Percentiles rank a stretch among this genome's conserved stretches.
Evolutionary conservation across 2,888 invertebrate species (phyloP).

Genomic region (Watsonalla binaria): DNA sequence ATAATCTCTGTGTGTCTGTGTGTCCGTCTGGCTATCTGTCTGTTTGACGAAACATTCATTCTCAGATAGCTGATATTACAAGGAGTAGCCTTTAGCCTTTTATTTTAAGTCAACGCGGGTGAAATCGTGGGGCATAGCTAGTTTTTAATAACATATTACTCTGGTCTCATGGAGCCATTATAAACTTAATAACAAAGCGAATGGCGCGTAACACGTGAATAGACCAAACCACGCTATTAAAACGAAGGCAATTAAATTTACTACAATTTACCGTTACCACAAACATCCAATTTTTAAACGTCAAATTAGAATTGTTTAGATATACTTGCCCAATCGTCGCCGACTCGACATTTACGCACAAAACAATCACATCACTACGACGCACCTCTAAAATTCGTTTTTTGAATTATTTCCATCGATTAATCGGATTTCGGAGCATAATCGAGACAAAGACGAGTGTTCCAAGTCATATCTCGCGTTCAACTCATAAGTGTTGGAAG

Average conservation of each 20-base stretch:
- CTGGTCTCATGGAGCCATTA: not conserved
- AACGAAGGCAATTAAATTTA: not conserved
- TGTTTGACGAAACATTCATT: too few species aligned
- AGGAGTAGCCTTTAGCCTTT: too few species aligned
- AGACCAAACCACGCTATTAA: not conserved
- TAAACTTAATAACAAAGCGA: not conserved
- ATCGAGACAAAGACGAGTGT: slow-evolving; percentile 38
- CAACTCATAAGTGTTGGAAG: slow-evolving; percentile 58
- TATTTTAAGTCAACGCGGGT: too few species aligned
- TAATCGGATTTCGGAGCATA: slow-evolving; percentile 21
- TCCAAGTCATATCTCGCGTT: slow-evolving; percentile 56
- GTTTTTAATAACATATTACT: not conserved
- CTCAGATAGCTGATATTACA: too few species aligned
- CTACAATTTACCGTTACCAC: too few species aligned
- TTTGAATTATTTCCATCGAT: slow-evolving; percentile 24
- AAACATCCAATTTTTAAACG: too few species aligned
- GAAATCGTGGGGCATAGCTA: not conserved
- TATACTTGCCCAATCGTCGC: slow-evolving; percentile 45
- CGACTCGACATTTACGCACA: slow-evolving; percentile 47
- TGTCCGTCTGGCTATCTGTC: too few species aligned
- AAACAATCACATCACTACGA: slow-evolving; percentile 36
- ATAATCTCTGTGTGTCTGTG: too few species aligned
- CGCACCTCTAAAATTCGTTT: slow-evolving; percentile 25
- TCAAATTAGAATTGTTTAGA: not conserved
- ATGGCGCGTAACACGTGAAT: not conserved